Evolutionary conservation across 2,888 invertebrate genomes (phyloP).

Genomic region (Dendrolimus houi): DNA sequence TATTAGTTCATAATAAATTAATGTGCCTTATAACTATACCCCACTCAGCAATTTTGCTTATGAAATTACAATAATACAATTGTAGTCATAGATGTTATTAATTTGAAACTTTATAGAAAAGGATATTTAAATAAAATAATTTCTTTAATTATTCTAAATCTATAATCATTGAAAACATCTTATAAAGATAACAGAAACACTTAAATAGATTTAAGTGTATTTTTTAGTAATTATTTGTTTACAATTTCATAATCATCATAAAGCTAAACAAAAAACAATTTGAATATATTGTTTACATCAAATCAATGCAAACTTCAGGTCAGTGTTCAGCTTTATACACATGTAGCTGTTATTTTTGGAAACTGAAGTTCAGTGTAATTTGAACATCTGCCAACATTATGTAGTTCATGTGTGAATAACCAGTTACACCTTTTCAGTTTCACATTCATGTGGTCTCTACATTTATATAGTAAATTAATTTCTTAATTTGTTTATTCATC

Average conservation of each 20-base stretch:
- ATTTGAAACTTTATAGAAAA: no score
- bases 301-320: background rate
- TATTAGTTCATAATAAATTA: no score
- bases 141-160: no score
- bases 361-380: constrained; percentile 36
- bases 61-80: no score
- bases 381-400: constrained; percentile 55
- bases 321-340: constrained; percentile 33
- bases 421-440: background rate
- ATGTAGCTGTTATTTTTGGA: constrained; percentile 57
- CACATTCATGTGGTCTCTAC: background rate
- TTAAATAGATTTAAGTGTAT: no score
- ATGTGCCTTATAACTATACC: no score
- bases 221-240: no score
- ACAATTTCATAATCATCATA: no score
- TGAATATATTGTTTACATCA: background rate
- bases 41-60: no score
- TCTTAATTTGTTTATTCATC: background rate
- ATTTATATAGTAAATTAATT: no score
- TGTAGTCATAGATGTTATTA: no score
- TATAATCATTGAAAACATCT: constrained; percentile 1
- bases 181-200: background rate
- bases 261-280: background rate
- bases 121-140: no score
- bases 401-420: constrained; percentile 10